These are phyloP conservation scores for Tychaedon coryphoeus DNA, from an alignment of 2,113 vertebrate species.

Conservation along the genomic window DNA sequence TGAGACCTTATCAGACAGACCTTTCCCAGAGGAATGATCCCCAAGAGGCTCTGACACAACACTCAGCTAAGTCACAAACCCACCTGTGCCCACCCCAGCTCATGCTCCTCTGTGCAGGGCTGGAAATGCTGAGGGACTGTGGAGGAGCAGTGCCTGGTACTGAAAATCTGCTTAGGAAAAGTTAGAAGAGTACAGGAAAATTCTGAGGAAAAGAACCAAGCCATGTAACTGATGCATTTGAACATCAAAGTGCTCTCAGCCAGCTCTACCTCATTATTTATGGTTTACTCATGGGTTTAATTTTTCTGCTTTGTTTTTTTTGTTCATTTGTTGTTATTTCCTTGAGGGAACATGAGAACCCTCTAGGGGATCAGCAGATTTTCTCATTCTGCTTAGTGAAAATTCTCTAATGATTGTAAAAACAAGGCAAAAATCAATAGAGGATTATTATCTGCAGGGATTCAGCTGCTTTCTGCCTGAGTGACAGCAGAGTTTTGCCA, in stretches of 20 bases:
- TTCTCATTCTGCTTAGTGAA: conserved; percentile 8
- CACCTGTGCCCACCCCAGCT: neutral
- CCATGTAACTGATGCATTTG: neutral
- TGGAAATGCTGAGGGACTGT: neutral
- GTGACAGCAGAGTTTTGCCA: neutral
- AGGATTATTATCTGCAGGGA: neutral
- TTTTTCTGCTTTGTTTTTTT: conserved; percentile 35
- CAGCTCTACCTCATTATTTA: conserved; percentile 26
- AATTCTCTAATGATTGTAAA: conserved; percentile 19
- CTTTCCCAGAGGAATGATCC: neutral
- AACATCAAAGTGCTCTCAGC: conserved; percentile 45
- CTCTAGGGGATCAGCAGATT: conserved; percentile 15
- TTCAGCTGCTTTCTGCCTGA: neutral
- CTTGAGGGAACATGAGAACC: neutral
- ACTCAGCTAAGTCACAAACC: neutral
- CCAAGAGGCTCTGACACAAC: neutral
- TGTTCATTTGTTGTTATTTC: conserved; percentile 8
- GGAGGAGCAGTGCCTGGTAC: neutral
- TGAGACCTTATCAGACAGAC: neutral
- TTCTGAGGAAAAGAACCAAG: neutral
- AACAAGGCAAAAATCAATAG: conserved; percentile 17
- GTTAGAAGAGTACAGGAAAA: neutral
- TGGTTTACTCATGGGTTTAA: conserved; percentile 33
- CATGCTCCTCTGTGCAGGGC: rapidly evolving
- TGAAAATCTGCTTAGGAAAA: neutral